phyloP scores from a whole-genome alignment of 2,888 invertebrate species.

The Ceraclea dissimilis region DNA sequence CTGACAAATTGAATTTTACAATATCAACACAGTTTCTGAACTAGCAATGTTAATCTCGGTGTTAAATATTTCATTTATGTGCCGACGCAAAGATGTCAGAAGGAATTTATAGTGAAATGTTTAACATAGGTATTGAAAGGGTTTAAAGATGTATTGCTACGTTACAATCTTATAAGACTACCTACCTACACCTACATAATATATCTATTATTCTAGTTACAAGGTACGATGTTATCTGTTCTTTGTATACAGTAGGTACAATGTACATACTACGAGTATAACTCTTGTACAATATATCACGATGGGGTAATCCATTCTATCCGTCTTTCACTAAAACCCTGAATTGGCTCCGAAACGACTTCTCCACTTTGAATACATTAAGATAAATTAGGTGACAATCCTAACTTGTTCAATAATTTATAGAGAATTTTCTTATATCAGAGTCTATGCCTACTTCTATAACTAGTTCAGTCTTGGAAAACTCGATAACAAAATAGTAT shows the following conservation, averaged over 20 bases:
- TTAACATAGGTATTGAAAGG: constrained; percentile 3
- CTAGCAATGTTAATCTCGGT: constrained; percentile 15
- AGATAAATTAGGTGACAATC: neutral
- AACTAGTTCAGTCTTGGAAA: constrained; percentile 9
- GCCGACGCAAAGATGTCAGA: constrained; percentile 26
- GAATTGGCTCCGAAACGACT: neutral
- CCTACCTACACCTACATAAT: no score
- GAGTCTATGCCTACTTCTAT: no score
- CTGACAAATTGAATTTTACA: no score
- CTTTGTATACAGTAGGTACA: no score
- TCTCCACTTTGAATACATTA: neutral
- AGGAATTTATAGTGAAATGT: constrained; percentile 25
- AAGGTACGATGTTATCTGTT: no score
- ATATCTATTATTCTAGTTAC: no score
- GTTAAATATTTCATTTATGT: constrained; percentile 27
- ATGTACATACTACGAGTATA: no score
- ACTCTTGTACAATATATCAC: neutral
- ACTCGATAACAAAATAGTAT: no score
- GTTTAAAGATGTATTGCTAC: constrained; percentile 14
- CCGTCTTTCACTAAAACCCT: neutral
- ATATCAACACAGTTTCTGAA: no score
- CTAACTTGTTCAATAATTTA: neutral
- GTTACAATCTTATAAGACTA: neutral
- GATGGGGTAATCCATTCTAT: constrained; percentile 1
- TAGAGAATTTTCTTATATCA: no score